Conservation (phyloP, 30 jellyfish, hydroid and myxozoan genomes). For the Rhopilema esculentum region DNA sequence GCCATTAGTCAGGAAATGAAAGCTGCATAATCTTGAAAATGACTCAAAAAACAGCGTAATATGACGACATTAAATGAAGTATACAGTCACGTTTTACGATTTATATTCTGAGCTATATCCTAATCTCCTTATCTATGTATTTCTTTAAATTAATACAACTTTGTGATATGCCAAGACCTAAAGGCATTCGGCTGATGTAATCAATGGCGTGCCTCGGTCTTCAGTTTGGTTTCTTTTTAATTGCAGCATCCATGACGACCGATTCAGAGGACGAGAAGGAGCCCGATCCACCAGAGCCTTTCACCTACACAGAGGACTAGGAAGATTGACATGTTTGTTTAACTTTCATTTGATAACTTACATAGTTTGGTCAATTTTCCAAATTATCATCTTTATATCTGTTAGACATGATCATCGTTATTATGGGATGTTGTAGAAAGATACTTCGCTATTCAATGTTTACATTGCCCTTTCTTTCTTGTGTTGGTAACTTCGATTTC, state of each 20-base stretch:
- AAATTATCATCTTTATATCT: background rate
- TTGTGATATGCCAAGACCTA: no score
- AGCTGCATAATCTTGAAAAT: no score
- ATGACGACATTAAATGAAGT: no score
- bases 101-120: no score
- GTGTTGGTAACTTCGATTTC: background rate
- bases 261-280: slow-evolving; percentile 94
- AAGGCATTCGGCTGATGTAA: background rate
- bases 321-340: background rate
- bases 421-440: background rate
- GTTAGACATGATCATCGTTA: background rate
- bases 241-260: slow-evolving; percentile 82
- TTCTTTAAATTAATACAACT: no score
- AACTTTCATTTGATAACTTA: background rate
- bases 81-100: no score
- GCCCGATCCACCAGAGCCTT: slow-evolving; percentile 99
- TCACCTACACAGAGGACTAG: slow-evolving; percentile 91
- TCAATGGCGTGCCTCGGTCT: background rate
- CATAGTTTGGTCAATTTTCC: background rate
- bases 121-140: no score
- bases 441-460: background rate
- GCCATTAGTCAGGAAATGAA: no score
- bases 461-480: background rate
- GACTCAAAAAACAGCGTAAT: no score
- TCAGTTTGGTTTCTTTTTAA: background rate